Conservation (phyloP, 2,888 invertebrate species). For the Drosophila anceps region DNA sequence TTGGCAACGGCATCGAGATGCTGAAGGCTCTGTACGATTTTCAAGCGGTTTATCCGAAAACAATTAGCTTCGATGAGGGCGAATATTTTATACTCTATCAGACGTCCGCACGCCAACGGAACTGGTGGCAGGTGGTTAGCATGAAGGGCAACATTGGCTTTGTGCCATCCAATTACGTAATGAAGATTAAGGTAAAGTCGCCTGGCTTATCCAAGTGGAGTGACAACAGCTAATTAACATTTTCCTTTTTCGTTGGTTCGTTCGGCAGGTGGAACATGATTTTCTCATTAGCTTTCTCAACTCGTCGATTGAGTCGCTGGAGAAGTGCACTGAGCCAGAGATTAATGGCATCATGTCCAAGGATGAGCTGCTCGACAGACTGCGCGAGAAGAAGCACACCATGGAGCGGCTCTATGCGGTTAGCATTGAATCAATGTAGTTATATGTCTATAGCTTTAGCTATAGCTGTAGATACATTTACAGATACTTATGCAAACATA, state of each 20-base stretch:
- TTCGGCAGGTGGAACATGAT: slow-evolving; percentile 88
- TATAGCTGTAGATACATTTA: not conserved
- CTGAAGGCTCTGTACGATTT: slow-evolving; percentile 93
- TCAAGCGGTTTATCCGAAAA: slow-evolving; percentile 93
- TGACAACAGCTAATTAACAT: not conserved
- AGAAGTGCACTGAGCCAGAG: slow-evolving; percentile 85
- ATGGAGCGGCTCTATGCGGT: slow-evolving; percentile 84
- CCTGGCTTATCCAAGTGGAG: not conserved
- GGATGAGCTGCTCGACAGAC: slow-evolving; percentile 88
- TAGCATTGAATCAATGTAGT: not conserved
- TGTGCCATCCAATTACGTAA: slow-evolving; percentile 95
- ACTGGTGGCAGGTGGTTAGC: slow-evolving; percentile 96
- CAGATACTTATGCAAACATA: not conserved
- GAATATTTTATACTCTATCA: slow-evolving; percentile 93
- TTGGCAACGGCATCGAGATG: slow-evolving; percentile 88
- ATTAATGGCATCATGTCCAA: slow-evolving; percentile 85
- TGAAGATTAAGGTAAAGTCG: slow-evolving; percentile 89
- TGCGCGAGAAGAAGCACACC: slow-evolving; percentile 88
- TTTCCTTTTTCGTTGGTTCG: too few species aligned
- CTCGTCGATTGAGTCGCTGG: slow-evolving; percentile 88
- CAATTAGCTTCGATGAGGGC: slow-evolving; percentile 92
- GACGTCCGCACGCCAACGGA: slow-evolving; percentile 90
- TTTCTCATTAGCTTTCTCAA: slow-evolving; percentile 90
- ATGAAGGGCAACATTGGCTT: slow-evolving; percentile 93
- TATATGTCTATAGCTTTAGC: not conserved